Percentiles rank a stretch among this genome's conserved stretches.
These are phyloP conservation scores for Polydesmus complanatus DNA, from an alignment of 2,888 invertebrate species.

Conservation along the genomic window DNA sequence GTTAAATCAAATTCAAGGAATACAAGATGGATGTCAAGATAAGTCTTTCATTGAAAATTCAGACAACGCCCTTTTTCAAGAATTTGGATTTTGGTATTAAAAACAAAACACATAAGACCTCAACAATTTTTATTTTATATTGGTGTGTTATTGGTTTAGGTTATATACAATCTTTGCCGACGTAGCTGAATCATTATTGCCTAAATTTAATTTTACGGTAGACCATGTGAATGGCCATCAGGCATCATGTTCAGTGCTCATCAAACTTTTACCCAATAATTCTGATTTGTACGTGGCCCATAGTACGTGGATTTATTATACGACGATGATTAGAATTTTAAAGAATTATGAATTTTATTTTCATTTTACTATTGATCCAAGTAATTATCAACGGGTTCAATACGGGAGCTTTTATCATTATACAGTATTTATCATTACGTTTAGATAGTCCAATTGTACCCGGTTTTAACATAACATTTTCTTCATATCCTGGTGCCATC, in stretches of 20 bases:
- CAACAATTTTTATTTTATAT: neutral
- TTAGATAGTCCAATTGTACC: slow-evolving; percentile 40
- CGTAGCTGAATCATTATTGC: neutral
- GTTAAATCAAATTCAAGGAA: slow-evolving; percentile 22
- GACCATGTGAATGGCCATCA: neutral
- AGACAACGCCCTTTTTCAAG: slow-evolving; percentile 3
- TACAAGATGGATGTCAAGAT: slow-evolving; percentile 47
- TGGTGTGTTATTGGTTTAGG: neutral
- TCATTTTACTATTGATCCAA: slow-evolving; percentile 39
- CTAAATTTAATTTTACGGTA: neutral
- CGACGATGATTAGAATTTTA: slow-evolving; percentile 65
- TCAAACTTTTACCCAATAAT: slow-evolving; percentile 46
- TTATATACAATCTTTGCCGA: neutral
- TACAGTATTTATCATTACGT: neutral
- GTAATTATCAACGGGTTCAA: too few species aligned
- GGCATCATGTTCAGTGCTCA: slow-evolving; percentile 47
- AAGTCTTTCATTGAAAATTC: slow-evolving; percentile 36
- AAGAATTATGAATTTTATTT: slow-evolving; percentile 72
- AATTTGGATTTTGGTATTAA: slow-evolving; percentile 21
- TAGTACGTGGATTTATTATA: slow-evolving; percentile 58
- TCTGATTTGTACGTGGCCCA: slow-evolving; percentile 56
- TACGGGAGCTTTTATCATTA: too few species aligned
- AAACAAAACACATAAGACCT: too few species aligned
- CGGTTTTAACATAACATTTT: slow-evolving; percentile 55
- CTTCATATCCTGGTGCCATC: slow-evolving; percentile 60